Evolutionary conservation across 2,888 invertebrate genomes (phyloP).

Genomic region (Marronus borbonicus): DNA sequence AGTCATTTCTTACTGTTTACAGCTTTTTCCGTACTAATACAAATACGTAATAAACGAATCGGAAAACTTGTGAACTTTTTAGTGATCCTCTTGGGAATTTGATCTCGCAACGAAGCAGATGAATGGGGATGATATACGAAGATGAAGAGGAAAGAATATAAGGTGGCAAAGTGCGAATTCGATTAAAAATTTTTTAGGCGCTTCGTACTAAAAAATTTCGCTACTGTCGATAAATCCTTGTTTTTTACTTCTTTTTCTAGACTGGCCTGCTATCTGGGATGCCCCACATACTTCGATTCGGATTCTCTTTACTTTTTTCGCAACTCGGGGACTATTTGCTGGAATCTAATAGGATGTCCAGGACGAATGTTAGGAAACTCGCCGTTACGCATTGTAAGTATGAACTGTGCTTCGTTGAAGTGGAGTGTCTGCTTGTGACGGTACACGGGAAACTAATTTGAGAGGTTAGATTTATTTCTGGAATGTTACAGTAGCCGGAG

Average conservation of each 20-base stretch:
- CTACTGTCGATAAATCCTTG: not conserved
- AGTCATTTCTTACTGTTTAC: no score
- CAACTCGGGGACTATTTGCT: constrained; percentile 75
- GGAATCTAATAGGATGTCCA: constrained; percentile 73
- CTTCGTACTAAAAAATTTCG: not conserved
- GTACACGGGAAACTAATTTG: not conserved
- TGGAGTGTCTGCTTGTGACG: not conserved
- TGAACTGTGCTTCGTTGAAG: not conserved
- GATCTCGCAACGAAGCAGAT: not conserved
- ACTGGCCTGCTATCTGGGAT: constrained; percentile 77
- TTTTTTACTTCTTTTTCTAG: constrained; percentile 64
- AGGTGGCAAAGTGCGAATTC: not conserved
- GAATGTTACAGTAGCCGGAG: not conserved
- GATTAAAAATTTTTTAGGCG: constrained; percentile 9
- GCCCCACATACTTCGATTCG: constrained; percentile 76
- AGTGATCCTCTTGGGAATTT: not conserved
- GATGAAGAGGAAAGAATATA: not conserved
- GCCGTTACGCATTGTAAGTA: constrained; percentile 75
- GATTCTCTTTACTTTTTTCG: constrained; percentile 75
- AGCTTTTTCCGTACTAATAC: no score
- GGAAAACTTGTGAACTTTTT: not conserved
- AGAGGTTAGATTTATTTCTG: not conserved
- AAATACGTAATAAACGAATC: not conserved
- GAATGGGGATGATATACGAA: not conserved
- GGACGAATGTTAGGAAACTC: constrained; percentile 77